Evolutionary conservation across 1,140 invertebrate genomes (phyloP).

Genomic region (Drosophila varians): DNA sequence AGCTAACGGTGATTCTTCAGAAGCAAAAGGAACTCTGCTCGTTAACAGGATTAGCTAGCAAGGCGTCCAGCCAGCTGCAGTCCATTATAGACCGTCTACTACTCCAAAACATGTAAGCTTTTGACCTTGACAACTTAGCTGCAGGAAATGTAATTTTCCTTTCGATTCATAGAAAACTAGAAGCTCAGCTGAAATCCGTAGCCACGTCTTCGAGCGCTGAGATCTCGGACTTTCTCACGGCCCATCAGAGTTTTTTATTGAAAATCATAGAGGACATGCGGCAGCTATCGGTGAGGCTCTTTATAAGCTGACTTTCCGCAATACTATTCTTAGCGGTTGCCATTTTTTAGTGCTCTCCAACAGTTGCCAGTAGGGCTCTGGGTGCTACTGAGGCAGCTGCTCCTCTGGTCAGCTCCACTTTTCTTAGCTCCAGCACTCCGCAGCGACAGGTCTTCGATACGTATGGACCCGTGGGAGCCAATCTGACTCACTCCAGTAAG

Average conservation of each 20-base stretch:
- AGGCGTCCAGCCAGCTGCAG: conserved; percentile 65
- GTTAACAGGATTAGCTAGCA: conserved; percentile 68
- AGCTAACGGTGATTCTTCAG: conserved; percentile 4
- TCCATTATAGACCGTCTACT: conserved; percentile 73
- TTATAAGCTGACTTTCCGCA: background rate
- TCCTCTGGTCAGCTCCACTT: conserved; percentile 60
- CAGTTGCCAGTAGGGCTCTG: background rate
- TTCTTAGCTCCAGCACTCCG: conserved; percentile 62
- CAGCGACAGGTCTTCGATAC: conserved; percentile 54
- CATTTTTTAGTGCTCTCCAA: background rate
- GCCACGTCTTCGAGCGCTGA: conserved; percentile 55
- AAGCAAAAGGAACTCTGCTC: conserved; percentile 56
- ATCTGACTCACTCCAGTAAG: conserved; percentile 78
- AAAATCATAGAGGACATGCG: conserved; percentile 80
- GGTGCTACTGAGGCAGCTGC: background rate
- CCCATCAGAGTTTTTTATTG: conserved; percentile 71
- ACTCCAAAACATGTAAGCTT: conserved; percentile 68
- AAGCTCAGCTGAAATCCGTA: conserved; percentile 59
- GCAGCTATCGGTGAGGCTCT: conserved; percentile 61
- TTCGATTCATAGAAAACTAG: conserved; percentile 63
- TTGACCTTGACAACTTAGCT: background rate
- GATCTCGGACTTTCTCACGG: conserved; percentile 67
- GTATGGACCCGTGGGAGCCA: conserved; percentile 62
- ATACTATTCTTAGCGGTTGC: background rate
- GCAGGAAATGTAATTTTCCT: background rate